A percentile compares a stretch with the other conserved stretches of the same genome.
Conservation (phyloP, 1,140 invertebrate genomes). For the Linepithema humile region DNA sequence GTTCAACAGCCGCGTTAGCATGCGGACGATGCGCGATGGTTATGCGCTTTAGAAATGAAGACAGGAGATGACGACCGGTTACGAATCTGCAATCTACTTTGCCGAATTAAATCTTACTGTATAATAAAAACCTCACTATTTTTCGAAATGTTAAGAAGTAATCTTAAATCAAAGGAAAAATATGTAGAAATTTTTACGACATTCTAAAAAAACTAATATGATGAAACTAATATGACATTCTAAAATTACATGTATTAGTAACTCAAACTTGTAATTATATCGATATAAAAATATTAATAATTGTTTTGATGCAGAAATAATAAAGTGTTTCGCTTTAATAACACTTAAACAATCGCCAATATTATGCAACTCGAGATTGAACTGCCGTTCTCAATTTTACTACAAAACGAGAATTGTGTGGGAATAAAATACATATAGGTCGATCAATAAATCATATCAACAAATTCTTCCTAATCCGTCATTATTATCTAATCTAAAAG, state of each 20-base stretch:
- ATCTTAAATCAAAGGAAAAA: neutral
- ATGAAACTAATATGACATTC: neutral
- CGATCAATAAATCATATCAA: too few species aligned
- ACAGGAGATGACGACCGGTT: slow-evolving; percentile 1
- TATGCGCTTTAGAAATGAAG: slow-evolving; percentile 37
- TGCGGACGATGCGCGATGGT: slow-evolving; percentile 32
- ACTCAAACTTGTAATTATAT: slow-evolving; percentile 4
- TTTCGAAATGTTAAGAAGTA: neutral
- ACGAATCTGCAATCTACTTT: slow-evolving; percentile 1
- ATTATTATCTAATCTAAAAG: neutral
- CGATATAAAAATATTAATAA: neutral
- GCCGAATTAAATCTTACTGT: neutral
- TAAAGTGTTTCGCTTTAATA: neutral
- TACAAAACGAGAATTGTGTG: neutral
- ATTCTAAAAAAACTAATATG: neutral
- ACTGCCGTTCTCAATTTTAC: neutral
- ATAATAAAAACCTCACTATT: neutral
- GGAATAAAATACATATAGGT: too few species aligned
- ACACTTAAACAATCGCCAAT: neutral
- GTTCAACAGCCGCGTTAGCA: slow-evolving; percentile 56
- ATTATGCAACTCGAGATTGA: too few species aligned
- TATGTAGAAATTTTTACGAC: too few species aligned
- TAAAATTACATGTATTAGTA: too few species aligned
- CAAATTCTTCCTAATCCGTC: too few species aligned
- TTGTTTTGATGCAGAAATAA: neutral